Evolutionary conservation across 1,140 invertebrate species (phyloP), one percentile per base, ranked within the genome.

Genomic region (Papilio glaucus): DNA sequence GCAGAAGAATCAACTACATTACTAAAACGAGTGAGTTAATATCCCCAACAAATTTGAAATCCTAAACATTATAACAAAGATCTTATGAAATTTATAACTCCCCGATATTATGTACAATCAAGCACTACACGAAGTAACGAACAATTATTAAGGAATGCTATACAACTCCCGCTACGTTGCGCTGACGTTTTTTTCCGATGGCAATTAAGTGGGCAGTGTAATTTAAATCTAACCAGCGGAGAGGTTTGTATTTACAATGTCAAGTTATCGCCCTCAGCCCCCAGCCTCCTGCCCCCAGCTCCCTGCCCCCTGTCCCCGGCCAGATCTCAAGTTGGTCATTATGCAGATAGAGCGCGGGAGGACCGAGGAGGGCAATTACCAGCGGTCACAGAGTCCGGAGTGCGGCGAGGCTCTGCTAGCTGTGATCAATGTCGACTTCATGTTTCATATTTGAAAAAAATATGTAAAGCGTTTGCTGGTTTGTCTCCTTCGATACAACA

Each of bases 221-320:
- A 57, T 57, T 57, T 24, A 57, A 57, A 57, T 26, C 49, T 24
- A 57, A 57, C 49, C 18, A 57, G 18, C 49, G 49, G 49, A 5
- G 49, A 57, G 49, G 3, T 57, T 10, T 57, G 18, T 49, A 18
- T 49, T 49, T 57, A 57, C 49, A 49, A 18, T 49, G 45, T 49
- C 8, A 2, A 10, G n/a, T 15, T 8, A 49, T 21, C 45, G 15
- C 45, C 45, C 15, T n/a, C 45, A 8, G 18, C n/a, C 39, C 0
- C 10, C 42, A n/a, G 41, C 41, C 2, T n/a, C 41, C 42, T 7
- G 42, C n/a, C 0, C 5, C n/a, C 41, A n/a, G 3, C 41, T 4
- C 42, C 15, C 15, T 41, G 12, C 13, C 12, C n/a, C 42, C 42
- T 7, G n/a, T n/a, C n/a, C n/a, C n/a, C n/a, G n/a, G n/a, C n/a